Evolutionary conservation across 2,888 invertebrate species (phyloP), one percentile per base, ranked within the genome.

Genomic region (Alitta virens): DNA sequence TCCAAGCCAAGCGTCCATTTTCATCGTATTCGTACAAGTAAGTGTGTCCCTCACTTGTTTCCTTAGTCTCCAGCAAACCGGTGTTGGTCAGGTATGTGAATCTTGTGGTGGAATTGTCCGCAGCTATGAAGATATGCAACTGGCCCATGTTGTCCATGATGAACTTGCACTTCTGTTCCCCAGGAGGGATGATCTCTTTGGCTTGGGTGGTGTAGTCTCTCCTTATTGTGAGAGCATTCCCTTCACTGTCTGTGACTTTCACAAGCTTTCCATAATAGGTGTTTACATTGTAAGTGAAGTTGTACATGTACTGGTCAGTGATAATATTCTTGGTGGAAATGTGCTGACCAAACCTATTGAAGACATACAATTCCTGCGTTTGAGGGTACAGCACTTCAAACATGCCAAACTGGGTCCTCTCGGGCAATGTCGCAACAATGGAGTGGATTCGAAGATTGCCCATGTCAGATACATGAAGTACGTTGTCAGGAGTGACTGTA

Each of bases 251-350:
- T 1, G 92, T 94, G 1, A 98, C 94, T 0, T 92, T 91, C 75
- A 92, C 92, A 59, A 98, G 84, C 77, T 93, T 92, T 78, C 97
- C 97, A 54, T 94, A 95, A 78, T 93, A 94, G 0, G 96, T 96
- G 78, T 96, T 96, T 0, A 96, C 94, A 72, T 94, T 95, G 85
- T 98, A 98, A 25, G 95, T 86, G 85, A 98, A 98, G 54, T 94
- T 92, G 82, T 96, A 97, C 79, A 94, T 87, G 3, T 91, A 91
- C 83, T 93, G 92, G 54, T 92, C 94, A n/a, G 96, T 96, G 53
- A 96, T 91, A 64, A 98, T 85, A 82, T 96, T 95, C 80, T 91
- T 92, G 1, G 97, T 97, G 26, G 91, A 90, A 26, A 93, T 91
- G 82, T 99, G 99, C 81, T 97, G 97, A 0, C 99, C 98, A 78